Evolutionary conservation across 2,113 vertebrate genomes (phyloP), one percentile per base, ranked within the genome.

Genomic region (Brachypodius melanocephalos): DNA sequence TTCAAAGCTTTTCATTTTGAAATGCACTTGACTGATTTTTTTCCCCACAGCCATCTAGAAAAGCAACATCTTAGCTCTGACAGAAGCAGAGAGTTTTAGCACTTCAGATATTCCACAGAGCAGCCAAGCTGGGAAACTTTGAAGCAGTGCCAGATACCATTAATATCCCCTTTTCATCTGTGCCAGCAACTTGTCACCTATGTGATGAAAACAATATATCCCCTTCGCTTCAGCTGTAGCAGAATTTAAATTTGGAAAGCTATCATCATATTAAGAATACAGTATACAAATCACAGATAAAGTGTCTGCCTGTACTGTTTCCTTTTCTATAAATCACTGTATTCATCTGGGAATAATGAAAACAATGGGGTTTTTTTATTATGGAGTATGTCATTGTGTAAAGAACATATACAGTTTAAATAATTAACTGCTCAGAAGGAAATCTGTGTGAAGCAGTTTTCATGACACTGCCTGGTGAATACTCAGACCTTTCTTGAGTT

Each of bases 111-210:
- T 20, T 68, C 3, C 4, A 89, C 25, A 87, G 42, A 89, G 89
- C 51, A 94, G 87, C 42, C 67, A 82, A 93, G 59, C 42, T 93
- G 49, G 26, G 63, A 80, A 91, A 88, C 61, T 51, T 10, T 94
- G 93, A 93, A 89, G 63, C 46, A 75, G 32, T 73, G 88, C 81
- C 93, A 95, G 74, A 58, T 38, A 72, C 58, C 84, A 93, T 89
- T 91, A 91, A 95, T 72, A 95, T 46, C 63, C 40, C 42, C 54
- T 65, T 65, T 89, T 71, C 45, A 82, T 84, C 28, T 2, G 0
- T 57, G 81, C 84, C 89, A 95, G 84, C 57, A 93, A 79, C 77
- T 96, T n/a, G 14, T 91, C 87, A 95, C 62, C 49, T 79, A 48
- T 45, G 38, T 83, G 89, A 91, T 82, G 62, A 89, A 95, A 90